phyloP scores from a whole-genome alignment of 2,113 vertebrate genomes.

The Poicephalus gulielmi region DNA sequence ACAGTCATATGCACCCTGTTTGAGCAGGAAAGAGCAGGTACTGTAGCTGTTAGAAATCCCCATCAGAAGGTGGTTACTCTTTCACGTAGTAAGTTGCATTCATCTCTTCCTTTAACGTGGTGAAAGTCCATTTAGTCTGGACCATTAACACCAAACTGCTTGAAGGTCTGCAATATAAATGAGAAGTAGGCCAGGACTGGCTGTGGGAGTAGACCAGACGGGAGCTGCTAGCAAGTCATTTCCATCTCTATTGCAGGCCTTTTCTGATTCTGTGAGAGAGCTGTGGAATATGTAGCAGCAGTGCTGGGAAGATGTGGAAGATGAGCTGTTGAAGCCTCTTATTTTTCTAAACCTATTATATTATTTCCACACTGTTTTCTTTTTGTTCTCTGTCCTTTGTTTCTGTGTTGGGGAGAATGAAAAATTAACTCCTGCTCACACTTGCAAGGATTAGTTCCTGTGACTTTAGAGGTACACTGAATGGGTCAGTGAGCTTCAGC shows the following conservation, averaged over 20 bases:
- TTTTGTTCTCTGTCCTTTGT: conserved; percentile 58
- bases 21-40: background rate
- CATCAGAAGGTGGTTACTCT: background rate
- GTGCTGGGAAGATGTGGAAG: background rate
- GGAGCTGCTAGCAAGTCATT: background rate
- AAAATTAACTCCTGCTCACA: conserved; percentile 69
- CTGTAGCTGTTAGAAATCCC: background rate
- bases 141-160: background rate
- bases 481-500: conserved; percentile 75
- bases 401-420: conserved; percentile 47
- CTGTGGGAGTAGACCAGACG: background rate
- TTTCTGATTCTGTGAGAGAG: background rate
- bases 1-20: background rate
- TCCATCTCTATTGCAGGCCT: conserved; percentile 17
- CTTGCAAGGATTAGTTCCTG: conserved; percentile 62
- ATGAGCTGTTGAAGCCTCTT: background rate
- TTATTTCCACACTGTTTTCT: background rate
- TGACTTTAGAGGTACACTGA: conserved; percentile 63
- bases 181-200: background rate
- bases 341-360: conserved; percentile 6
- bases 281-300: background rate
- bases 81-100: background rate
- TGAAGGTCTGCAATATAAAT: background rate
- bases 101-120: background rate
- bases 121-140: background rate